Conservation (phyloP, 2,888 invertebrate genomes). For the Ametastegia equiseti region DNA sequence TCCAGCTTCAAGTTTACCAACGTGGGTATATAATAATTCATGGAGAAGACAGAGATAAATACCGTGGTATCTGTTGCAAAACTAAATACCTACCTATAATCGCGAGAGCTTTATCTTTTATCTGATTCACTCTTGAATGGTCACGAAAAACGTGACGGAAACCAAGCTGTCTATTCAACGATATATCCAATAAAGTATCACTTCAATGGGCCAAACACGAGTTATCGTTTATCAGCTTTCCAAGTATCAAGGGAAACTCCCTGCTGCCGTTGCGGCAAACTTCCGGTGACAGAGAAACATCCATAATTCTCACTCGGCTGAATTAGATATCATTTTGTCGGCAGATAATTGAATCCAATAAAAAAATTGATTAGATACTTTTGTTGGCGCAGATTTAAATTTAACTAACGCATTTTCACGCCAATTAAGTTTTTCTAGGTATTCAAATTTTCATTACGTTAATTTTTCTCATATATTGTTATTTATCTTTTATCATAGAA, state of each 20-base stretch:
- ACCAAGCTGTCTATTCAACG: background rate
- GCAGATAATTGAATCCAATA: background rate
- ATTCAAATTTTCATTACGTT: no score
- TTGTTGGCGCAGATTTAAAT: no score
- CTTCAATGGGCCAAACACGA: background rate
- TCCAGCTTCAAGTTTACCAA: background rate
- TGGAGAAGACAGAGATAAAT: background rate
- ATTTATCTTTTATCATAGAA: no score
- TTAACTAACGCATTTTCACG: no score
- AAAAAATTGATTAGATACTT: no score
- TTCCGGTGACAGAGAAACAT: background rate
- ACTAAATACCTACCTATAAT: background rate
- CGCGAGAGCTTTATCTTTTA: background rate
- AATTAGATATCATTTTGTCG: background rate
- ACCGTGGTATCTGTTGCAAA: background rate
- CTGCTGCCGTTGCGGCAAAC: background rate
- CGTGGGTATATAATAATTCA: no score
- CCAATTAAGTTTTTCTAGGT: no score
- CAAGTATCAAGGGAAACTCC: background rate
- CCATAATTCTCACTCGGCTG: background rate
- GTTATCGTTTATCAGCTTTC: background rate
- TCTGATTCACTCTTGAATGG: background rate
- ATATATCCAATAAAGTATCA: background rate
- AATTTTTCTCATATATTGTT: no score
- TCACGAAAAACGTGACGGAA: background rate